phyloP scores from a whole-genome alignment of 1,140 invertebrate genomes.

The Drosophila yakuba region DNA sequence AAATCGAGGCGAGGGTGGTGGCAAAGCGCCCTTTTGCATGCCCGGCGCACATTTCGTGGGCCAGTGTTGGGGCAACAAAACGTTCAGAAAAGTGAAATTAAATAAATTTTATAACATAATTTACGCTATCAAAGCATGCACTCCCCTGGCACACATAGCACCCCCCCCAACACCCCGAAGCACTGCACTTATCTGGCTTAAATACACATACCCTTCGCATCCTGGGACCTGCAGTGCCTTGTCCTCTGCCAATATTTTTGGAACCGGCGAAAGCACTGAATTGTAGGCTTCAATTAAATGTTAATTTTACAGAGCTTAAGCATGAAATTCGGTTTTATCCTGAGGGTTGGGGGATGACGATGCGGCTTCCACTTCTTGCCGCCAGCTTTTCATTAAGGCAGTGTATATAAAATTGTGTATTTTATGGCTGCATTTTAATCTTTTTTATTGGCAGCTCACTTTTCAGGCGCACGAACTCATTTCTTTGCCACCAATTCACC shows the following conservation, averaged over 20 bases:
- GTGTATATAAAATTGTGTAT: constrained; percentile 73
- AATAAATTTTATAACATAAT: constrained; percentile 84
- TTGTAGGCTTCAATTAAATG: constrained; percentile 83
- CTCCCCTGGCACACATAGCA: neutral
- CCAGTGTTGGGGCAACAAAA: constrained; percentile 64
- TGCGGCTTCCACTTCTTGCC: constrained; percentile 6
- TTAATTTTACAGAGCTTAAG: constrained; percentile 84
- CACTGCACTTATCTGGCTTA: constrained; percentile 30
- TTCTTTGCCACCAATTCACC: constrained; percentile 22
- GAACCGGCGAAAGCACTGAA: constrained; percentile 62
- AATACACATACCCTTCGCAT: constrained; percentile 7
- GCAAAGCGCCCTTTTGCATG: constrained; percentile 44
- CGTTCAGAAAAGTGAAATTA: constrained; percentile 82
- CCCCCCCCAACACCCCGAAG: neutral
- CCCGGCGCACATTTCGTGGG: constrained; percentile 46
- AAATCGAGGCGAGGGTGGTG: neutral
- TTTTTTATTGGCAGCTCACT: constrained; percentile 65
- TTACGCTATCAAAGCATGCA: constrained; percentile 83
- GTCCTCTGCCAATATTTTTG: constrained; percentile 24
- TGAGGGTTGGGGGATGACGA: constrained; percentile 1
- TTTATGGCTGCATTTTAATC: constrained; percentile 77
- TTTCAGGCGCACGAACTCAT: constrained; percentile 22
- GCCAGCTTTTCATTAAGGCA: constrained; percentile 70
- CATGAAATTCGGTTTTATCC: constrained; percentile 72
- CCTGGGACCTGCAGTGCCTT: constrained; percentile 37